A percentile compares a stretch with the other conserved stretches of the same genome.
These are phyloP conservation scores for Cylindroiulus punctatus DNA, from an alignment of 2,888 invertebrate genomes.

Conservation along the genomic window DNA sequence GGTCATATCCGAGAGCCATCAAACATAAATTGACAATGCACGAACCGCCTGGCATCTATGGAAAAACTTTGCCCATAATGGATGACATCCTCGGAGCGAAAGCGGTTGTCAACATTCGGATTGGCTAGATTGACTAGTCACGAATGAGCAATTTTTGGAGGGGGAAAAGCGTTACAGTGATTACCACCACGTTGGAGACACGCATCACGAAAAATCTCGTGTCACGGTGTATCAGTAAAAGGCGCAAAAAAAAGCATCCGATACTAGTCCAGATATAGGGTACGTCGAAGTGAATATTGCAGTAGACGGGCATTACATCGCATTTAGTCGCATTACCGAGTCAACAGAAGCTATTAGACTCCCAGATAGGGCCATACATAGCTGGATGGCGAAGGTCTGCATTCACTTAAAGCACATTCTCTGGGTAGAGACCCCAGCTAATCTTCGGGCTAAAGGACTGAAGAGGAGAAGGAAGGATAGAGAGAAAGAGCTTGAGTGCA, in stretches of 20 bases:
- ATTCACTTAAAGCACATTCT: conserved; percentile 10
- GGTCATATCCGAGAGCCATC: too few relatives aligned
- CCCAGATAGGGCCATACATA: conserved; percentile 5
- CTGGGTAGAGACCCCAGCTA: neutral
- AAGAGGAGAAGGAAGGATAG: neutral
- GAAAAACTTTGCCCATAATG: too few relatives aligned
- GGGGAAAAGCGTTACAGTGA: too few relatives aligned
- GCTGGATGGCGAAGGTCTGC: neutral
- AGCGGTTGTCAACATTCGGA: too few relatives aligned
- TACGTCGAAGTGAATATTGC: neutral
- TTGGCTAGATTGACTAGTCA: too few relatives aligned
- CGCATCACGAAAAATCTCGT: neutral
- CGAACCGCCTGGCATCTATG: too few relatives aligned
- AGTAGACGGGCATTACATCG: conserved; percentile 3
- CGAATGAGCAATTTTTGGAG: too few relatives aligned
- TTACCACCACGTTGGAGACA: too few relatives aligned
- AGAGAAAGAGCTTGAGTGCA: neutral
- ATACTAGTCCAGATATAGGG: too few relatives aligned
- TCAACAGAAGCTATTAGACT: conserved; percentile 14
- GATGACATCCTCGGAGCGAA: too few relatives aligned
- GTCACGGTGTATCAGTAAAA: neutral
- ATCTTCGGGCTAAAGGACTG: conserved; percentile 7
- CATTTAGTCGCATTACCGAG: conserved; percentile 15
- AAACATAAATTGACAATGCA: too few relatives aligned
- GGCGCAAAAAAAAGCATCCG: neutral